Percentiles rank a stretch among this genome's conserved stretches.
Evolutionary conservation across 2,888 invertebrate genomes (phyloP).

Genomic region (Noctuana brunneofusca): DNA sequence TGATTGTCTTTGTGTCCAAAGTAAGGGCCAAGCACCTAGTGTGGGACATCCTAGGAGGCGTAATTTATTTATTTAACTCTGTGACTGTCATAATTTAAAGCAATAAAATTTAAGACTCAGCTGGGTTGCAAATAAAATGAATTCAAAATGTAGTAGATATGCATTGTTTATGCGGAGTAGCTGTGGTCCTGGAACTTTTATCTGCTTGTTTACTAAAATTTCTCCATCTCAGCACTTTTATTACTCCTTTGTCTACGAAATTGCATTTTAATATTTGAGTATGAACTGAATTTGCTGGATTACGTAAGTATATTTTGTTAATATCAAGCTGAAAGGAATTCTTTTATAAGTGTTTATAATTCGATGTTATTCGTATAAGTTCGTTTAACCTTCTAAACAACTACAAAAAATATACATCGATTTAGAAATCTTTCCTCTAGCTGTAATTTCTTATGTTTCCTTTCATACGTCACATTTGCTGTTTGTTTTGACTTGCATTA

Average conservation of each 20-base stretch:
- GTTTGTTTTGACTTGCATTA: not conserved
- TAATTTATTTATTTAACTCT: no score
- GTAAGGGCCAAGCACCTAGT: no score
- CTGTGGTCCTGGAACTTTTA: not conserved
- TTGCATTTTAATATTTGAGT: slow-evolving; percentile 15
- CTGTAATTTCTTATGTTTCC: not conserved
- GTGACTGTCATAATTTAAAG: not conserved
- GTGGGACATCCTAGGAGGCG: no score
- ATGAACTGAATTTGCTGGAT: not conserved
- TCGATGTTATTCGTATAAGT: no score
- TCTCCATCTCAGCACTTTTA: slow-evolving; percentile 10
- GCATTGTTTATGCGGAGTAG: slow-evolving; percentile 8
- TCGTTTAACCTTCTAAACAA: no score
- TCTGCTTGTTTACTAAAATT: slow-evolving; percentile 20
- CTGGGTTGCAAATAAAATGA: not conserved
- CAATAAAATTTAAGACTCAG: not conserved
- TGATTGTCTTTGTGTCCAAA: no score
- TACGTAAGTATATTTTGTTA: not conserved
- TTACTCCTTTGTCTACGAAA: slow-evolving; percentile 6
- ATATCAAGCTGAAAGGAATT: not conserved
- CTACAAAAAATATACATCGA: not conserved
- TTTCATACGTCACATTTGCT: not conserved
- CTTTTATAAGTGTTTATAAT: not conserved
- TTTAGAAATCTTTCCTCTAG: no score
- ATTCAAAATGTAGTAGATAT: not conserved